Evolutionary conservation across 2,797 vertebrate species (phyloP).

Genomic region (Siniperca obscura): DNA sequence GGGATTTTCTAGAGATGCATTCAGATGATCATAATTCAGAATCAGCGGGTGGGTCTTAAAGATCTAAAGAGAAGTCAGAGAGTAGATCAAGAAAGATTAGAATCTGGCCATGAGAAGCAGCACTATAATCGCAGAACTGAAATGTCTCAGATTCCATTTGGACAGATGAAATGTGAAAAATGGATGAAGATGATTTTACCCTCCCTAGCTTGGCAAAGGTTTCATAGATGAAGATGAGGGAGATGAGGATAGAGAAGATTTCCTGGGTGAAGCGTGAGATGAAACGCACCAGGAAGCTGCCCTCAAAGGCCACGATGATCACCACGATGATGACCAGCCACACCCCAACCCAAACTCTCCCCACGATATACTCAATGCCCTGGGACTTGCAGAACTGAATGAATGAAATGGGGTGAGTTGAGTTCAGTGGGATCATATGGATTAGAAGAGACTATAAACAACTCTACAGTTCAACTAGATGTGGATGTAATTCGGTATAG

Average conservation of each 20-base stretch:
- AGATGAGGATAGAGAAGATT: conserved; percentile 99
- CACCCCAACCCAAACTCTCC: conserved; percentile 94
- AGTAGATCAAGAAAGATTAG: neutral
- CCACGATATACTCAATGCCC: conserved; percentile 91
- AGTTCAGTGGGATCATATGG: neutral
- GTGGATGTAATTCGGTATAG: neutral
- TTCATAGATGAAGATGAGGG: conserved; percentile 99
- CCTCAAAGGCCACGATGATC: conserved; percentile 92
- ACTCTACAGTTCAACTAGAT: neutral
- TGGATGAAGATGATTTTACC: conserved; percentile 78
- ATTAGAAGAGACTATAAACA: neutral
- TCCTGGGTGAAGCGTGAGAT: conserved; percentile 98
- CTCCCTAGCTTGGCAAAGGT: conserved; percentile 92
- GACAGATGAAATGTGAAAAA: conserved; percentile 5
- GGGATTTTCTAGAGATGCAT: conserved; percentile 70
- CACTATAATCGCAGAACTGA: neutral
- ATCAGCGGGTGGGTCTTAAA: conserved; percentile 89
- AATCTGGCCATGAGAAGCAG: neutral
- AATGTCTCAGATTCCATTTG: neutral
- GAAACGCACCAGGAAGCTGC: conserved; percentile 96
- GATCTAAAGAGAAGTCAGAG: conserved; percentile 80
- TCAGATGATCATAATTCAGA: conserved; percentile 57
- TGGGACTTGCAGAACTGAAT: conserved; percentile 89
- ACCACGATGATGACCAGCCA: conserved; percentile 95
- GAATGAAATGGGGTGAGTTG: conserved; percentile 24